Evolutionary conservation across 2,888 invertebrate genomes (phyloP), one percentile per base, ranked within the genome.

Genomic region (Ormia ochracea): DNA sequence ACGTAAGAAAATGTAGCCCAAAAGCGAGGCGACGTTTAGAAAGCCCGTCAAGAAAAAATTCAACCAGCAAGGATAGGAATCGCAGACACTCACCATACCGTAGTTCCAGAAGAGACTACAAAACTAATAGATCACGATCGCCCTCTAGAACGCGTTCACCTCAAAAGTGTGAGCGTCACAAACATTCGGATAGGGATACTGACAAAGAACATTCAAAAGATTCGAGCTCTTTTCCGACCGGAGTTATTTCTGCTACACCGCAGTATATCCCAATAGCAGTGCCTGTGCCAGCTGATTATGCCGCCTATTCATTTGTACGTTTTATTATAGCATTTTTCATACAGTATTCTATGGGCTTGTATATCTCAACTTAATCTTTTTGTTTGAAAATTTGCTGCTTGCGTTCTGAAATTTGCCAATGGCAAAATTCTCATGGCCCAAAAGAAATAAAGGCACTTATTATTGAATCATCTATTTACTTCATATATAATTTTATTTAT

Each of bases 211-310:
- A 33, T 6, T 74, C 28, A 14, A 68, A 81, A 21, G 31, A 65
- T 33, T 1, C 33, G 7, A 52, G 43, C 10, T 4, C 54, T 12
- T 14, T 31, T 45, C 2, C 68, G 12, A 26, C 31, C 41, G 2
- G 45, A 10, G 19, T 59, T 26, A 41, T 61, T 36, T 28, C 66
- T n/a, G 66, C 73, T n/a, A 38, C 81, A 7, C 66, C 82, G 4
- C 82, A 81, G 28, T 77, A 82, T 43, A 82, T 83, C 45, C 76
- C 81, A 50, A 77, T 83, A 41, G 81, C 82, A 45, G 76, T 83
- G 1, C 65, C 81, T 43, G 76, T 81, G 3, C 78, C 82, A 17
- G 54, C 82, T 43, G 82, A 82, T 38, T 83, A 75, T 56, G 26
- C 56, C n/a, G 33, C 65, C 10, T 81, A 63, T 75, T 10, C 70